A percentile compares a stretch with the other conserved stretches of the same genome.
phyloP scores from a whole-genome alignment of 2,113 vertebrate genomes.

The Okapia johnstoni region DNA sequence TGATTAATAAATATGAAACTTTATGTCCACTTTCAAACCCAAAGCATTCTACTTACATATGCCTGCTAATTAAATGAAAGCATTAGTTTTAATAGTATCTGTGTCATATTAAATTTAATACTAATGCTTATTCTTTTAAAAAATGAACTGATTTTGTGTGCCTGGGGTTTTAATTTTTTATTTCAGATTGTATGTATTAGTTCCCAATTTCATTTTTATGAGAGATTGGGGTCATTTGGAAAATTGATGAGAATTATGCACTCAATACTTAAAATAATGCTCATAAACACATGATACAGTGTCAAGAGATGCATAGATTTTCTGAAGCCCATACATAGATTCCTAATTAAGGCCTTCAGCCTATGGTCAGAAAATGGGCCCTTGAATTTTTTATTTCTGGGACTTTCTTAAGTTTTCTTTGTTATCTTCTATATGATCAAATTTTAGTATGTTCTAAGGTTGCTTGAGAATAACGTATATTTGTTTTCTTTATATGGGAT shows the following conservation, averaged over 20 bases:
- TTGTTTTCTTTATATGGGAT: neutral
- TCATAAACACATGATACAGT: neutral
- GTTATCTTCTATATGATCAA: neutral
- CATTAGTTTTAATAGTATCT: neutral
- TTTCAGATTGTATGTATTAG: neutral
- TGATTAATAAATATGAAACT: neutral
- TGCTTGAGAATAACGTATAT: neutral
- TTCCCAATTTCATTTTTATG: neutral
- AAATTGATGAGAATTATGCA: neutral
- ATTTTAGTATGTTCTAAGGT: neutral
- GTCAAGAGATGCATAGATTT: neutral
- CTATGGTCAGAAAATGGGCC: neutral
- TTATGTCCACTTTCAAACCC: neutral
- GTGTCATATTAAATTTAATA: neutral
- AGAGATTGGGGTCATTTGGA: neutral
- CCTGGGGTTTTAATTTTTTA: neutral
- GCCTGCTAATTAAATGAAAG: neutral
- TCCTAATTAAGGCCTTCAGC: neutral
- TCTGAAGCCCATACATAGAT: neutral
- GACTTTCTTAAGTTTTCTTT: neutral
- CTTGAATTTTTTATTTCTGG: neutral
- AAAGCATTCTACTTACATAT: neutral
- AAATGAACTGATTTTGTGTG: neutral
- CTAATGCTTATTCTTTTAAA: neutral
- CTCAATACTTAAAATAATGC: neutral